Conservation (phyloP, 2,888 invertebrate species). For the Caprella mutica region DNA sequence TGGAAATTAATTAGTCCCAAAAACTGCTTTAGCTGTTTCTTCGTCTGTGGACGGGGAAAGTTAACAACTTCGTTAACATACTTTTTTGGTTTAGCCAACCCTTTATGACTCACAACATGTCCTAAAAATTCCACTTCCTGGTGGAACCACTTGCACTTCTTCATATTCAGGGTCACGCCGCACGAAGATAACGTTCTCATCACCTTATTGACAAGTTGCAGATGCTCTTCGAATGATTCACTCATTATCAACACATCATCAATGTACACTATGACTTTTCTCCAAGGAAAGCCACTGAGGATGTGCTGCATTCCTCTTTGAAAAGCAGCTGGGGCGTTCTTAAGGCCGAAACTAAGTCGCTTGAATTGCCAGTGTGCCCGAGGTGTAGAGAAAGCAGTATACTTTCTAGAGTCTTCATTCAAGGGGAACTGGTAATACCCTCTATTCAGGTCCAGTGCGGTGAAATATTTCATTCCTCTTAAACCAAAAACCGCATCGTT, state of each 20-base stretch:
- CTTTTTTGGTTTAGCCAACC: not conserved
- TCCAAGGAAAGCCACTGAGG: not conserved
- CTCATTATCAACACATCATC: not conserved
- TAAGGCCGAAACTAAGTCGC: not conserved
- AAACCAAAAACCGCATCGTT: conserved; percentile 6
- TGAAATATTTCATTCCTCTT: conserved; percentile 3
- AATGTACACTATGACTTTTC: not conserved
- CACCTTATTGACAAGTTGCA: not conserved
- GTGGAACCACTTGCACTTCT: not conserved
- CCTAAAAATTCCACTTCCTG: not conserved
- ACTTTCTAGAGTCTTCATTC: not conserved
- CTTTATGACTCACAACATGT: not conserved
- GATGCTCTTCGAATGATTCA: not conserved
- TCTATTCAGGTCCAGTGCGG: not conserved
- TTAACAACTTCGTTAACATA: not conserved
- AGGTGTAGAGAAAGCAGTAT: not conserved
- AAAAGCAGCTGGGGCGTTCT: conserved; percentile 3
- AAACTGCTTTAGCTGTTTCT: not conserved
- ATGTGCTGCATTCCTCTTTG: not conserved
- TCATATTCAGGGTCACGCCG: not conserved
- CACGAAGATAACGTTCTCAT: not conserved
- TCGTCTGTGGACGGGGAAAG: not conserved
- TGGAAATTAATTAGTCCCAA: conserved; percentile 1
- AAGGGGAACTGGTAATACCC: not conserved
- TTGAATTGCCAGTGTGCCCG: not conserved